Evolutionary conservation across 2,888 invertebrate species (phyloP).

Genomic region (Cacoxenus indagator): DNA sequence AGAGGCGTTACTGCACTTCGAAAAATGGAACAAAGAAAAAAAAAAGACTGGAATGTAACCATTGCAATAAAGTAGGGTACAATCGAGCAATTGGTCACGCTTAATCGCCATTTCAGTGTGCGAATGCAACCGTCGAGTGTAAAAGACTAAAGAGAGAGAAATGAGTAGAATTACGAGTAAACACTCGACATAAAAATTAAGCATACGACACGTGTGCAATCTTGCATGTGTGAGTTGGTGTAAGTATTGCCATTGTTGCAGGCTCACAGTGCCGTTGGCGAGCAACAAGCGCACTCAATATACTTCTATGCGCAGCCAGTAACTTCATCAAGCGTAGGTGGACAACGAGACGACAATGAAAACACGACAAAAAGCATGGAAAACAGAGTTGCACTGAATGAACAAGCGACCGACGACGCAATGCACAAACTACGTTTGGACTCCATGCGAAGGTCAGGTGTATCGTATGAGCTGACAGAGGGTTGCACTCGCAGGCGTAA

Average conservation of each 20-base stretch:
- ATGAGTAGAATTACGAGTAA: conserved; percentile 10
- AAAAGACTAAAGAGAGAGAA: background rate
- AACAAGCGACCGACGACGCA: background rate
- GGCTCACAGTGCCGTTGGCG: background rate
- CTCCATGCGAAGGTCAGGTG: too few relatives aligned
- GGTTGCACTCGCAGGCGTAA: background rate
- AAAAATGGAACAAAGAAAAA: background rate
- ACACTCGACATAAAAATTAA: conserved; percentile 1
- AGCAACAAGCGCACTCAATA: background rate
- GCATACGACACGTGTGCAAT: background rate
- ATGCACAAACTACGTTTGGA: background rate
- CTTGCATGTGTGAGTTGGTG: background rate
- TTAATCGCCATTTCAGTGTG: conserved; percentile 46
- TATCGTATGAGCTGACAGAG: background rate
- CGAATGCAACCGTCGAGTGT: conserved; percentile 7
- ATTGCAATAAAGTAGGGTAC: conserved; percentile 34
- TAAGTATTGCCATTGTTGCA: background rate
- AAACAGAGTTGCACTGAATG: background rate
- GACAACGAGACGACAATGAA: background rate
- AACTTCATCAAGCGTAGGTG: conserved; percentile 8
- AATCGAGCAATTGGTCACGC: conserved; percentile 57
- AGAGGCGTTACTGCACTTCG: background rate
- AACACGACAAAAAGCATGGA: background rate
- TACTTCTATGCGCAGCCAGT: conserved; percentile 6
- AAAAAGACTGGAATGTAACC: conserved; percentile 14